Evolutionary conservation across 2,888 invertebrate species (phyloP).

Genomic region (Sesia apiformis): DNA sequence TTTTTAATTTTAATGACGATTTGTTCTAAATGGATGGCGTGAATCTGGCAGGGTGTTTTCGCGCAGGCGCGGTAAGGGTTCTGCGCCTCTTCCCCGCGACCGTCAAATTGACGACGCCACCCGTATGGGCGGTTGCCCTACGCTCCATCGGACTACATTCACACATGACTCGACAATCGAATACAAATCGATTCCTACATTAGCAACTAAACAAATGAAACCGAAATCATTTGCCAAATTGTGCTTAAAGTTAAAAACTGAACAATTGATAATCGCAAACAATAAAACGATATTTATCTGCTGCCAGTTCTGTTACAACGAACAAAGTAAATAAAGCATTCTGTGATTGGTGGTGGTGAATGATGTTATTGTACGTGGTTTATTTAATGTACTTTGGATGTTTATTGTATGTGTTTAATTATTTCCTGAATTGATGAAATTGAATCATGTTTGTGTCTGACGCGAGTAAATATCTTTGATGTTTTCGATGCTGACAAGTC

Average conservation of each 20-base stretch:
- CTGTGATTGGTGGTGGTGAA: conserved; percentile 40
- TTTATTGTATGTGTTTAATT: not conserved
- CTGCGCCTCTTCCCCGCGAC: conserved; percentile 40
- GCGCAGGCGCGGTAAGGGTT: conserved; percentile 48
- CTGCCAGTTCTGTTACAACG: conserved; percentile 16
- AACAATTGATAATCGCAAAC: conserved; percentile 3
- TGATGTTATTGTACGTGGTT: conserved; percentile 23
- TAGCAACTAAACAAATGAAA: conserved; percentile 17
- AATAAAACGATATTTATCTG: conserved; percentile 7
- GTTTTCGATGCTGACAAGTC: not conserved
- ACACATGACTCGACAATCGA: conserved; percentile 1
- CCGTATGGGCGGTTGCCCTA: conserved; percentile 45
- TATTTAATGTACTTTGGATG: conserved; percentile 7
- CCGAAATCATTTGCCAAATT: conserved; percentile 24
- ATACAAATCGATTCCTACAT: conserved; percentile 9
- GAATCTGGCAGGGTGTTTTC: conserved; percentile 30
- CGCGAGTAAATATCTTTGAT: not conserved
- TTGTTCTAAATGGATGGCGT: conserved; percentile 27
- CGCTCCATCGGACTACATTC: conserved; percentile 22
- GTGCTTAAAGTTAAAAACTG: not conserved
- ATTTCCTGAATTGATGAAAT: not conserved
- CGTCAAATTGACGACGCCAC: conserved; percentile 43
- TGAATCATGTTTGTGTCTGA: not conserved
- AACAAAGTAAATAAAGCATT: conserved; percentile 13
- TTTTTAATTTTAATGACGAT: too few relatives aligned